phyloP scores from a whole-genome alignment of 2,888 invertebrate species.

The Pachydiplax longipennis region DNA sequence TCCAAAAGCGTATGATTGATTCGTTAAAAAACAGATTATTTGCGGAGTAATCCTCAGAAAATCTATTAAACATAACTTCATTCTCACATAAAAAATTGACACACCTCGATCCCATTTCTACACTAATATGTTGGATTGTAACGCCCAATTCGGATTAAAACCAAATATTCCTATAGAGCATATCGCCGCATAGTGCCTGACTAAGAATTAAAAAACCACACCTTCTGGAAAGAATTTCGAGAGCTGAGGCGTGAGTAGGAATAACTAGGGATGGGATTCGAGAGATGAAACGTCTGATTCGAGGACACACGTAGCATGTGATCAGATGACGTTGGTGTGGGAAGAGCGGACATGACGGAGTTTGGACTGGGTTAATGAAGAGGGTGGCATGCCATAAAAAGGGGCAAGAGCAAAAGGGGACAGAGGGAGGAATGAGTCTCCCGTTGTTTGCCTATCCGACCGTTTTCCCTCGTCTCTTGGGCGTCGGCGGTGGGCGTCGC shows the following conservation, averaged over 20 bases:
- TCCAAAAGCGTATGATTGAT: no score
- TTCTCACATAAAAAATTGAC: no score
- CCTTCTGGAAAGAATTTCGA: background rate
- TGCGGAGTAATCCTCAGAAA: no score
- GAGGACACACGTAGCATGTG: background rate
- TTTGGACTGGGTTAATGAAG: conserved; percentile 18
- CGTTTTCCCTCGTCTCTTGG: conserved; percentile 25
- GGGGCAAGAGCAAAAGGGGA: background rate
- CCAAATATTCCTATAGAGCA: no score
- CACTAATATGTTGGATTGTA: no score
- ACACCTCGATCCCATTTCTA: no score
- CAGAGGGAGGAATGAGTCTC: background rate
- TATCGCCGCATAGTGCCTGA: no score
- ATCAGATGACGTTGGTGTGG: background rate
- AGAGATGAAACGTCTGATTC: background rate
- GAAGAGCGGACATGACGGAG: background rate
- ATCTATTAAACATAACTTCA: no score
- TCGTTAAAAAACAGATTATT: no score
- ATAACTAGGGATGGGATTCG: background rate
- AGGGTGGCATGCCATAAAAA: conserved; percentile 13
- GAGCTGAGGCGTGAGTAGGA: background rate
- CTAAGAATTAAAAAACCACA: background rate
- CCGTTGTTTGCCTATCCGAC: conserved; percentile 15
- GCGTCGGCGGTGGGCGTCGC: conserved; percentile 11
- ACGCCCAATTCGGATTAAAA: no score